Base-by-base conservation (phyloP, 2,888 invertebrate species). In the Oscheius sp. region DNA sequence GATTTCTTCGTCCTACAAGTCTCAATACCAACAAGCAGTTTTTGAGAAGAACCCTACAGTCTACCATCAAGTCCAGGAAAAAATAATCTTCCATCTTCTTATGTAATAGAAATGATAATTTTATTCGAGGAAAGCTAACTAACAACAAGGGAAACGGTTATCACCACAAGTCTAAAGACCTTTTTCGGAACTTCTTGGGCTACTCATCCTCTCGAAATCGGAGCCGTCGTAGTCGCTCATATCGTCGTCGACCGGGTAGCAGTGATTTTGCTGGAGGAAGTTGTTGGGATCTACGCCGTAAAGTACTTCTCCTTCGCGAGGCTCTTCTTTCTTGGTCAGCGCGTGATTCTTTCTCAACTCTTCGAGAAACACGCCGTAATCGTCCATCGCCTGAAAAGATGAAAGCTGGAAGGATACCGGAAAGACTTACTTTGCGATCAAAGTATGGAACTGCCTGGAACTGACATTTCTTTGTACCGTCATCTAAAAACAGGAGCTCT, bases 1-100 rank as follows among this genome's bases (percentile, higher is more conserved):
- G 85, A 74, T 85, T 83, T 82, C 78, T 5, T 50, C 65, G 76
- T 42, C 84, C 84, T 10, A 76, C 71, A 29, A 81, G 81, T 50
- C 70, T 84, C 63, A 68, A 62, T 11, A 84, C 84, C 50, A 84
- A 84, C 74, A 84, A 84, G 63, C 32, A 79, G 9, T 84, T 84
- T 59, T 71, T 84, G 32, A 11, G 57, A 21, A 63, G 82, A 70
- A 84, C 80, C 13, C 55, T 84, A 9, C 32, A 68, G n/a, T 68
- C 68, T 55, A 35, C 53, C 37, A 37, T 53, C 51, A 32, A 33
- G 7, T 50, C n/a, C n/a, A 48, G 32, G 42, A 32, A 32, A 65
- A 33, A 68, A 68, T 68, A 68, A 68, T 55, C 7, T 50, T 50
- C 29, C 32, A 21, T 65, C 10, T n/a, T 63, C 47, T n/a, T 63